Evolutionary conservation across 37 sponge, comb jelly and placozoan genomes (phyloP).

Genomic region (Eunapius fragilis): DNA sequence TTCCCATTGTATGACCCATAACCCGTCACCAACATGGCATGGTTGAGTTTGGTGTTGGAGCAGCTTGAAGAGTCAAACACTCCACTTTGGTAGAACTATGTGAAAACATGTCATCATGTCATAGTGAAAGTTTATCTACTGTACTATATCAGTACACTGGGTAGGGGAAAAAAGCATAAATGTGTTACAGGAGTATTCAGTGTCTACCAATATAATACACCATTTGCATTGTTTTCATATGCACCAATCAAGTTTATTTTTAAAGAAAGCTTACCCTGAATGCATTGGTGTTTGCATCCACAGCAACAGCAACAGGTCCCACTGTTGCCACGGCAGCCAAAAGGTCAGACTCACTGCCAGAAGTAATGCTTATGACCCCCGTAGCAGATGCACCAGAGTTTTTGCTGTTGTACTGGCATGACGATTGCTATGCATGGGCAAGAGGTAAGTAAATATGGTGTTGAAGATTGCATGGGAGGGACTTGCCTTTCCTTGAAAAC

Average conservation of each 20-base stretch:
- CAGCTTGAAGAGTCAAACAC: conserved; percentile 58
- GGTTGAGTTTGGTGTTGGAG: conserved; percentile 42
- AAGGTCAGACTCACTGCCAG: conserved; percentile 73
- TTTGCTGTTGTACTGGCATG: conserved; percentile 48
- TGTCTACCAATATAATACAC: too few species aligned
- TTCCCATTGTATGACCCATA: conserved; percentile 47
- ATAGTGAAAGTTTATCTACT: not conserved
- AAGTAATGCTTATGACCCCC: conserved; percentile 49
- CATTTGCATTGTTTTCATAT: too few species aligned
- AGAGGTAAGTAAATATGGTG: not conserved
- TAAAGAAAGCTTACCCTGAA: conserved; percentile 62
- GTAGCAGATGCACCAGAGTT: conserved; percentile 51
- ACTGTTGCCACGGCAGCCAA: conserved; percentile 82
- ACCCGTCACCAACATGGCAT: conserved; percentile 52
- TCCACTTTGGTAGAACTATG: conserved; percentile 52
- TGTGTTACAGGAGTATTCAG: too few species aligned
- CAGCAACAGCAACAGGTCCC: conserved; percentile 81
- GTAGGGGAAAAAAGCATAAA: too few species aligned
- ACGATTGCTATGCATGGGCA: conserved; percentile 30
- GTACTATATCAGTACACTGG: too few species aligned
- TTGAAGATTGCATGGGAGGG: not conserved
- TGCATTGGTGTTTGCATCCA: conserved; percentile 75
- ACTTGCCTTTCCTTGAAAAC: conserved; percentile 62
- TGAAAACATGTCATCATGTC: not conserved
- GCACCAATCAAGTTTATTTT: not conserved